A percentile compares a stretch with the other conserved stretches of the same genome.
Conservation (phyloP, 2,797 vertebrate species). For the Rachycentron canadum region DNA sequence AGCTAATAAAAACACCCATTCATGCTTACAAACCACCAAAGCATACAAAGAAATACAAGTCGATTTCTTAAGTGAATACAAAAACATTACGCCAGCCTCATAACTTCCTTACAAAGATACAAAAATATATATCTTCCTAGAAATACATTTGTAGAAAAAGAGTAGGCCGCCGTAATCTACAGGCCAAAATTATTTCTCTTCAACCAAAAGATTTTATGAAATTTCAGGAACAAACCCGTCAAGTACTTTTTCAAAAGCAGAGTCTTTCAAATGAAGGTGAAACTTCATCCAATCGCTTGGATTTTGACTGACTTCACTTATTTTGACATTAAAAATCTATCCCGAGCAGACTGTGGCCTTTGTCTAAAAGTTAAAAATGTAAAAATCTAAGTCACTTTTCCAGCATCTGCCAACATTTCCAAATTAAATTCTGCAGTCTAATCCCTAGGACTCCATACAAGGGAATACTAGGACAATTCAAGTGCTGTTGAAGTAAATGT, state of each 20-base stretch:
- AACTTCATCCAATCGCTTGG: conserved; percentile 43
- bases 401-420: conserved; percentile 15
- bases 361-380: conserved; percentile 18
- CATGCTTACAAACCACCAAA: conserved; percentile 26
- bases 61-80: conserved; percentile 42
- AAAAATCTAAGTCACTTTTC: conserved; percentile 11
- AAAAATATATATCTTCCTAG: conserved; percentile 68
- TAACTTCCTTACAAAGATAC: conserved; percentile 51
- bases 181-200: conserved; percentile 39
- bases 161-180: conserved; percentile 37
- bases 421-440: conserved; percentile 16
- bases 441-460: neutral
- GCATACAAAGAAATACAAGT: conserved; percentile 28
- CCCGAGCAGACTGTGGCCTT: conserved; percentile 6
- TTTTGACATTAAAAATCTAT: conserved; percentile 26
- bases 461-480: conserved; percentile 5
- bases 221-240: conserved; percentile 20
- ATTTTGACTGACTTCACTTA: conserved; percentile 24
- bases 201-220: conserved; percentile 22
- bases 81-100: conserved; percentile 28
- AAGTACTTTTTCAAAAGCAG: conserved; percentile 18
- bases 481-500: conserved; percentile 43
- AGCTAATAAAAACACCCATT: conserved; percentile 52
- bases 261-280: conserved; percentile 10
- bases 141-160: conserved; percentile 69